Evolutionary conservation across 2,888 invertebrate genomes (phyloP).

Genomic region (Drosophila buzzatii): DNA sequence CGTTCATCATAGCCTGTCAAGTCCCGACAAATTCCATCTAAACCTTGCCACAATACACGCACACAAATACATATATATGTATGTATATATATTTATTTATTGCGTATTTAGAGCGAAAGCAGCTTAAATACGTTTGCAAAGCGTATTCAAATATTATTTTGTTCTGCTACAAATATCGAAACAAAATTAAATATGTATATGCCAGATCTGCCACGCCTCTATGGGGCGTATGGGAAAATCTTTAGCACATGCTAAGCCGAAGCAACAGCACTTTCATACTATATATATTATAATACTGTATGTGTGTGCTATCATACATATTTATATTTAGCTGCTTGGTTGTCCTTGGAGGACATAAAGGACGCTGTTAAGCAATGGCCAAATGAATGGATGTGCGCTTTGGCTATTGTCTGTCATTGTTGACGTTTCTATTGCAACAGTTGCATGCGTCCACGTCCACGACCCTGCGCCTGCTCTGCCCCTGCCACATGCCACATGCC

Average conservation of each 20-base stretch:
- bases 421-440: conserved; percentile 14
- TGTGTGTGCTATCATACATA: not conserved
- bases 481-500: not conserved
- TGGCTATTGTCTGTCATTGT: conserved; percentile 23
- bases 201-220: too few relatives aligned
- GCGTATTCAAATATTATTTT: too few relatives aligned
- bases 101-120: too few relatives aligned
- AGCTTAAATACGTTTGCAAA: too few relatives aligned
- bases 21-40: conserved; percentile 7
- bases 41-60: conserved; percentile 5
- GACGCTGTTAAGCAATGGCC: not conserved
- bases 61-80: not conserved
- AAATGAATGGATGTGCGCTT: conserved; percentile 5
- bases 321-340: not conserved
- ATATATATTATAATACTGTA: not conserved
- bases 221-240: too few relatives aligned
- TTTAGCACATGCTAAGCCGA: too few relatives aligned
- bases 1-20: conserved; percentile 16
- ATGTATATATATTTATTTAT: not conserved
- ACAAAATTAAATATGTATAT: not conserved
- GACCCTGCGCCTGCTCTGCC: not conserved
- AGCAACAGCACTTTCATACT: too few relatives aligned
- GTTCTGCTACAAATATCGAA: too few relatives aligned
- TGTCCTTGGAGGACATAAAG: conserved; percentile 7
- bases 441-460: too few relatives aligned